Evolutionary conservation across 2,797 vertebrate genomes (phyloP).

Genomic region (Pangasius larnaudii): DNA sequence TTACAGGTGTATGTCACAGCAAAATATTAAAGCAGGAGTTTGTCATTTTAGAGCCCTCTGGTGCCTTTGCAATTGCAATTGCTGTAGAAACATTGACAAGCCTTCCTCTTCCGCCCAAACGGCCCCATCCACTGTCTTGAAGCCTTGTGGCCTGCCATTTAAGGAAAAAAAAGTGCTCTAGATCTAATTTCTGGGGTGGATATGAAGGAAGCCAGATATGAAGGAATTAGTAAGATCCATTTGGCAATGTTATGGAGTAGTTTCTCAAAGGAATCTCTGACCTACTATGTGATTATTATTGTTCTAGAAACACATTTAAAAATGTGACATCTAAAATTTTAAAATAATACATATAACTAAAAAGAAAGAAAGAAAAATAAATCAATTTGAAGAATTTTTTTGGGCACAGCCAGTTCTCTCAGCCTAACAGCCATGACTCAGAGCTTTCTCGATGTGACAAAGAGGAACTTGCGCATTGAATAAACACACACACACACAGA

Average conservation of each 20-base stretch:
- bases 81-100: no score
- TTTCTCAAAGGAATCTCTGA: not conserved
- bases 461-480: conserved; percentile 47
- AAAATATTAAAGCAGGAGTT: not conserved
- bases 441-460: conserved; percentile 58
- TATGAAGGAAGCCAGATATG: not conserved
- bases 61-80: not conserved
- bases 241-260: not conserved
- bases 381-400: not conserved
- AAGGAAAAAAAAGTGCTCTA: not conserved
- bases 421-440: conserved; percentile 63
- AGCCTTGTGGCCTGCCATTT: not conserved
- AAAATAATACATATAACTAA: not conserved
- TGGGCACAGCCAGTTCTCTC: conserved; percentile 30
- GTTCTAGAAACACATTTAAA: not conserved
- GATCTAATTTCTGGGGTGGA: not conserved
- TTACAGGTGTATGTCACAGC: no score
- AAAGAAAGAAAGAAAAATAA: conserved; percentile 15
- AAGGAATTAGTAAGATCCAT: not conserved
- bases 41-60: not conserved
- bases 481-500: conserved; percentile 10
- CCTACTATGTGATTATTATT: not conserved
- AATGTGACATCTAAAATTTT: not conserved
- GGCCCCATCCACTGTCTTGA: not conserved
- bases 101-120: not conserved